Base-by-base conservation (phyloP, 2,888 invertebrate species). In the Cheilosia scutellata region DNA sequence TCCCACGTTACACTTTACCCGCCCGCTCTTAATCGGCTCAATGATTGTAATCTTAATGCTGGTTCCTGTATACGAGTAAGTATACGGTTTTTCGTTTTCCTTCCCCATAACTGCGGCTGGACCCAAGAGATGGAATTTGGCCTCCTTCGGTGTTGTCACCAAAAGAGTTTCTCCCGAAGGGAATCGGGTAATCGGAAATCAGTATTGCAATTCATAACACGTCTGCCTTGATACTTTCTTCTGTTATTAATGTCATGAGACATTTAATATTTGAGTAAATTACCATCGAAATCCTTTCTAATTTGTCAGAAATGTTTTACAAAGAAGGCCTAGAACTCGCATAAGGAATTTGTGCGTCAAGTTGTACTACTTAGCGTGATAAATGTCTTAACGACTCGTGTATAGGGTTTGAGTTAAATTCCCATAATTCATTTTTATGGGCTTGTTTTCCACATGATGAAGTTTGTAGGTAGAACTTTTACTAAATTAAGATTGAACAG, bases 161-260 rank as follows among this genome's bases (percentile, higher is more conserved):
- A 25, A 6, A 70, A 53, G 65, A 44, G 62, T 62, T 47, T 47
- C 42, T 68, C 37, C 66, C 62, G 55, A 55, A 57, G 29, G 68
- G 65, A 65, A 75, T 68, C 65, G 63, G 47, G 33, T 75, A 86
- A 82, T 82, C 76, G 76, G 51, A 77, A 86, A 76, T 80, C 76
- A 76, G 76, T 66, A 86, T 76, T 82, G 76, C 51, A 82, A 86
- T 86, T 86, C 76, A 66, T 51, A 77, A 72, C 86, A 86, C 86
- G 86, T 80, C 55, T 65, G 58, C 71, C 44, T 51, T 55, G 49
- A 29, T 58, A 80, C 76, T 60, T 62, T 79, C 37, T 66, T 20
- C 70, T 76, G 72, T 80, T 76, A 86, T 77, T 77, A 80, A 71
- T 71, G 75, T 60, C 75, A 75, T 33, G 75, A 79, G 84, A 76